These are phyloP conservation scores for Bursaphelenchus mucronatus DNA, from an alignment of 1,140 invertebrate species.

Conservation along the genomic window DNA sequence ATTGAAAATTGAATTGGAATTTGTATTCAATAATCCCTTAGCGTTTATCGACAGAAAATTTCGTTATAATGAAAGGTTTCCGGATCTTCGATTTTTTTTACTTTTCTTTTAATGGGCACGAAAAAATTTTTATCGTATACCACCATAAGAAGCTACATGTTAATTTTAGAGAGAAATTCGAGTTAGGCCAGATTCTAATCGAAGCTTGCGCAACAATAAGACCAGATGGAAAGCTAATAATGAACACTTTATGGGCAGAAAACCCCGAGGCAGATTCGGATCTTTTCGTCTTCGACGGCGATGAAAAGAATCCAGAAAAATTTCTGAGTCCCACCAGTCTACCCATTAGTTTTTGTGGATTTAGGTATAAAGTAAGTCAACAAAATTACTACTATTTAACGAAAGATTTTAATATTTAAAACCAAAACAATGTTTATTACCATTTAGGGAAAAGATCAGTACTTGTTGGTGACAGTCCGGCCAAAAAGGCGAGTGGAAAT, in stretches of 20 bases:
- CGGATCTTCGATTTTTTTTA: too few relatives aligned
- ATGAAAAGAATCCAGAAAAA: constrained; percentile 3
- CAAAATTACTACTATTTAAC: not conserved
- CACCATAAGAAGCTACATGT: not conserved
- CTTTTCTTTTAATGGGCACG: too few relatives aligned
- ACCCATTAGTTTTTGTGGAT: constrained; percentile 16
- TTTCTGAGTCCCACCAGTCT: constrained; percentile 5
- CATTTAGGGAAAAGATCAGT: too few relatives aligned
- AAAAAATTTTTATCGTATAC: too few relatives aligned
- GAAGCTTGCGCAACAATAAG: constrained; percentile 16
- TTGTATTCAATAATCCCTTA: too few relatives aligned
- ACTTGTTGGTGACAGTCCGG: too few relatives aligned
- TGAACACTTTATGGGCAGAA: constrained; percentile 14
- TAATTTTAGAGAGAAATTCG: constrained; percentile 8
- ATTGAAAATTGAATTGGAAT: too few relatives aligned
- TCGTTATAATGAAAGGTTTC: too few relatives aligned
- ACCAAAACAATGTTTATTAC: too few relatives aligned
- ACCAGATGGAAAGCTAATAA: constrained; percentile 7
- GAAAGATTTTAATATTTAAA: not conserved
- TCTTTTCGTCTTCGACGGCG: not conserved
- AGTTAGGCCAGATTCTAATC: constrained; percentile 10
- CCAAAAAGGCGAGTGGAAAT: too few relatives aligned
- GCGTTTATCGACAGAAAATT: too few relatives aligned
- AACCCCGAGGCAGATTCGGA: constrained; percentile 3
- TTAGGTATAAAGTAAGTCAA: constrained; percentile 12